These are phyloP conservation scores for Ophion costatus DNA, from an alignment of 2,888 invertebrate genomes.

Conservation along the genomic window DNA sequence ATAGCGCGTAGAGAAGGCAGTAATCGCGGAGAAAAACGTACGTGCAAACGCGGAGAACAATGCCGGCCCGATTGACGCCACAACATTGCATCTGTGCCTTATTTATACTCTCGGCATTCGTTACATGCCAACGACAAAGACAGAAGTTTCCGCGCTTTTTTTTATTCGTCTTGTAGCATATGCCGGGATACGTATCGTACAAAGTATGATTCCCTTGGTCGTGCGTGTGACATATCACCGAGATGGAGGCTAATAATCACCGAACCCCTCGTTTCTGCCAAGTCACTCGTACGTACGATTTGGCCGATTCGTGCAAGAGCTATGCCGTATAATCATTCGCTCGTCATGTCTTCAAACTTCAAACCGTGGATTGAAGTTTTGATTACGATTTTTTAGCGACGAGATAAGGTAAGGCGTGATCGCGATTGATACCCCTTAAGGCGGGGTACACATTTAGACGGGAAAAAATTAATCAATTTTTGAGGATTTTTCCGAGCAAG, in stretches of 20 bases:
- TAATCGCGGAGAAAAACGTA: neutral
- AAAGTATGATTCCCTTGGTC: neutral
- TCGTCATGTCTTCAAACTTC: neutral
- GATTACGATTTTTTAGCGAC: neutral
- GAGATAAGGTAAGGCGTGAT: too few relatives aligned
- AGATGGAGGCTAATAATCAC: neutral
- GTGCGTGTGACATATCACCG: conserved; percentile 19
- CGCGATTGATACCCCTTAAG: too few relatives aligned
- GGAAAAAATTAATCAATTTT: too few relatives aligned
- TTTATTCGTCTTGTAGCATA: neutral
- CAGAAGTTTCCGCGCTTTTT: conserved; percentile 15
- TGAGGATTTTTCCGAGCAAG: too few relatives aligned
- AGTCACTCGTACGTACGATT: neutral
- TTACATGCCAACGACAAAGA: conserved; percentile 25
- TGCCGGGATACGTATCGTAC: neutral
- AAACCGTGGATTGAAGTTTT: neutral
- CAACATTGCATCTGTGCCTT: conserved; percentile 52
- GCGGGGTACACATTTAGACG: too few relatives aligned
- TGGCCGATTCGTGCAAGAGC: neutral
- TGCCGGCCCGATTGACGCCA: conserved; percentile 53
- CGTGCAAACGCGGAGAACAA: conserved; percentile 14
- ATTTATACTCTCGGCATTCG: conserved; percentile 67
- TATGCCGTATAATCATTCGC: neutral
- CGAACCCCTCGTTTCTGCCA: neutral
- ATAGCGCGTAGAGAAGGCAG: neutral